Conservation (phyloP, 2,797 vertebrate species). For the Australoheros facetus region DNA sequence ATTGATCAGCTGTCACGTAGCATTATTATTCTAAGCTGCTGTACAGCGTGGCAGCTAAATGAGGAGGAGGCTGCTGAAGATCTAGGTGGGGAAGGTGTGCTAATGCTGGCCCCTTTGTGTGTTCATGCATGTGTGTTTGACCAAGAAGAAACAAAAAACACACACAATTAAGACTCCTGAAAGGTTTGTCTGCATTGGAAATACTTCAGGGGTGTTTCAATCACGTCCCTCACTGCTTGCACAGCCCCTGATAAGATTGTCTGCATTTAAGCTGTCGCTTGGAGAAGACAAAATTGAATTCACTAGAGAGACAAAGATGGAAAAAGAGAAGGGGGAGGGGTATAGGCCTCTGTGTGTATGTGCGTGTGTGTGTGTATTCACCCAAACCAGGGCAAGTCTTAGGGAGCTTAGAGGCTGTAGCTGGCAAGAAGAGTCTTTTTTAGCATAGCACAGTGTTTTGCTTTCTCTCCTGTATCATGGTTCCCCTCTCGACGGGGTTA, state of each 20-base stretch:
- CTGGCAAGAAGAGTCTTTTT: slow-evolving; percentile 63
- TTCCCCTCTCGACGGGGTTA: slow-evolving; percentile 71
- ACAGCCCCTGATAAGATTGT: slow-evolving; percentile 84
- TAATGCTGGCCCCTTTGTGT: slow-evolving; percentile 49
- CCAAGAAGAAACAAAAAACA: slow-evolving; percentile 35
- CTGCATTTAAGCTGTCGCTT: slow-evolving; percentile 80
- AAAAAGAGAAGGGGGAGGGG: slow-evolving; percentile 67
- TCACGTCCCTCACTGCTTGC: slow-evolving; percentile 80
- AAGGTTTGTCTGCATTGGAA: slow-evolving; percentile 81
- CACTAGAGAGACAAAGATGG: slow-evolving; percentile 80
- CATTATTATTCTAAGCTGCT: slow-evolving; percentile 48
- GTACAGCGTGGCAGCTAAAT: slow-evolving; percentile 30
- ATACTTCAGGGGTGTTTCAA: slow-evolving; percentile 81
- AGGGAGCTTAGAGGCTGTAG: slow-evolving; percentile 70
- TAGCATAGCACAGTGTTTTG: slow-evolving; percentile 41
- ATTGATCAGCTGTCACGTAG: slow-evolving; percentile 59
- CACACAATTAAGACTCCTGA: slow-evolving; percentile 80
- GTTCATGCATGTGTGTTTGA: slow-evolving; percentile 56
- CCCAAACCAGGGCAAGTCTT: slow-evolving; percentile 74
- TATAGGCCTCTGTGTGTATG: slow-evolving; percentile 28
- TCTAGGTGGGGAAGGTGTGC: slow-evolving; percentile 49
- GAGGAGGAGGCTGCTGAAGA: slow-evolving; percentile 43
- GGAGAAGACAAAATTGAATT: slow-evolving; percentile 85
- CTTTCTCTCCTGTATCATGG: slow-evolving; percentile 67
- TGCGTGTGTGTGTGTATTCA: slow-evolving; percentile 57